Evolutionary conservation across 2,888 invertebrate genomes (phyloP), one percentile per base, ranked within the genome.

Genomic region (Netelia fuscicornis): DNA sequence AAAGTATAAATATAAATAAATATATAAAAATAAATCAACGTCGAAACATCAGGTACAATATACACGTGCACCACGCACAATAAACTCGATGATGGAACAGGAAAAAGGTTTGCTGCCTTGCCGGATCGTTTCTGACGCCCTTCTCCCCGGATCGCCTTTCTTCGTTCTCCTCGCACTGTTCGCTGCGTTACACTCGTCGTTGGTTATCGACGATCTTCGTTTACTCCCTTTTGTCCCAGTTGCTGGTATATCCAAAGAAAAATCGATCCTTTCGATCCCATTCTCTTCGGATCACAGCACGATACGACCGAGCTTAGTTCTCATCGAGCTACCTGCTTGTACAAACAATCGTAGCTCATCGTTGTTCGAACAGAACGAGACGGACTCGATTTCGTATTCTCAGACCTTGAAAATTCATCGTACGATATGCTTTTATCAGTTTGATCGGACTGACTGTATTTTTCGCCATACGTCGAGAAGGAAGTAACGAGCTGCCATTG

Each of bases 41-140:
- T n/a, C 71, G 54, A 62, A 25, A 64, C 71, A 52, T 20, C 52
- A n/a, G 11, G 30, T 8, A 1, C 25, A 8, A 13, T 44, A 44
- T 68, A 52, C 79, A 20, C 20, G 17, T 9, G 9, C 6, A 9
- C 37, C 20, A 20, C 8, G 17, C 17, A 10, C 58, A 58, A 64
- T 44, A 71, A 52, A 48, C 37, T 62, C 62, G n/a, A 58, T 81
- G 74, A 60, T 72, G 75, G 56, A 44, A 44, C 68, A 68, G 77
- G 54, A 65, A 65, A 78, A 78, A 74, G 74, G 78, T 78, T 80
- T 80, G 84, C 71, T 76, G 60, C 72, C 79, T 70, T 77, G 65
- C 76, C 84, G 62, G 67, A 78, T 83, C 64, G 42, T 52, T 52
- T 20, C 70, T 64, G 44, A 52, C 64, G 48, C 58, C 54, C 67